phyloP scores from a whole-genome alignment of 2,113 vertebrate genomes.

The Capreolus pygargus region DNA sequence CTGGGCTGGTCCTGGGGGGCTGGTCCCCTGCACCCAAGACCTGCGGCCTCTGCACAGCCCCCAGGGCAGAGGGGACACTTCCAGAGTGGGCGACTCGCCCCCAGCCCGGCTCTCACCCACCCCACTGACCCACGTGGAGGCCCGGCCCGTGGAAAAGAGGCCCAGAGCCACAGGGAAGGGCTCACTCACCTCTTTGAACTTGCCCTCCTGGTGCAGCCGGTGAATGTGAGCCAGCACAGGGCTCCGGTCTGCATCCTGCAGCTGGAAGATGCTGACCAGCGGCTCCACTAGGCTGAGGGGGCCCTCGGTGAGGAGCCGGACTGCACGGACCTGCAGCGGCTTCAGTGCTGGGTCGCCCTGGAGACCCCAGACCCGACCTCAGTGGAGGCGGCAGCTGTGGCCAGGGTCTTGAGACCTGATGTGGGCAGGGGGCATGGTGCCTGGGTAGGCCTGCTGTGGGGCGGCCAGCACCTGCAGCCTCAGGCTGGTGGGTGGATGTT shows the following conservation, averaged over 20 bases:
- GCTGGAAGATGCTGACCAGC: constrained; percentile 77
- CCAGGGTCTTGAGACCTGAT: fast-evolving
- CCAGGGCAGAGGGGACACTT: neutral
- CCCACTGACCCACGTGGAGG: fast-evolving
- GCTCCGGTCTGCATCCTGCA: constrained; percentile 67
- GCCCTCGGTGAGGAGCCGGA: constrained; percentile 60
- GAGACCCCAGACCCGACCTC: neutral
- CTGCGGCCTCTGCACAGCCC: neutral
- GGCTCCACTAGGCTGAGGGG: constrained; percentile 67
- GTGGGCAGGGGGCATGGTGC: neutral
- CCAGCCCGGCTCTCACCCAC: neutral
- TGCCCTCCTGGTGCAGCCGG: constrained; percentile 65
- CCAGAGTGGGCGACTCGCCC: neutral
- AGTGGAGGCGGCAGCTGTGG: fast-evolving
- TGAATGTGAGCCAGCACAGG: constrained; percentile 60
- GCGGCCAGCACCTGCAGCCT: neutral
- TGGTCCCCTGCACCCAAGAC: neutral
- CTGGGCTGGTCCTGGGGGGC: neutral
- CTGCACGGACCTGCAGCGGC: constrained; percentile 65
- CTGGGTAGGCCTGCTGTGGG: fast-evolving
- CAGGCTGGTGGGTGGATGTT: fast-evolving
- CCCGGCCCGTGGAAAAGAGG: neutral
- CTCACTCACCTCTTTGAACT: constrained; percentile 67
- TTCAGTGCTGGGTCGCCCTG: constrained; percentile 58
- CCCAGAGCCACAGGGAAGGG: neutral